These are phyloP conservation scores for Ephestia elutella DNA, from an alignment of 1,140 invertebrate genomes.

Conservation along the genomic window DNA sequence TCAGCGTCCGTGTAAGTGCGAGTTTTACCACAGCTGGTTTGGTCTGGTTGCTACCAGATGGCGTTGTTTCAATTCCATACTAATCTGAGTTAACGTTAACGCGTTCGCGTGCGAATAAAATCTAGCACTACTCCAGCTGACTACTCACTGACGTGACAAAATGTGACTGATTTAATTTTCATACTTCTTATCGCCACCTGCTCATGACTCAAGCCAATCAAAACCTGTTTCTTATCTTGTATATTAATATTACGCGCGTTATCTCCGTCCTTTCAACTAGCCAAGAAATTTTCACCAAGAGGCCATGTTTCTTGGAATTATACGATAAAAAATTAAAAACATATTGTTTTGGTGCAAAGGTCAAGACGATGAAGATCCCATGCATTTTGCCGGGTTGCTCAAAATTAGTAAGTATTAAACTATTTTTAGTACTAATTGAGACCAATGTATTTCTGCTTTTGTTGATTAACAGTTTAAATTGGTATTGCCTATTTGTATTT, in stretches of 20 bases:
- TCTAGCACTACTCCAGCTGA: too few relatives aligned
- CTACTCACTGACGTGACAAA: too few relatives aligned
- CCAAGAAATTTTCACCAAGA: neutral
- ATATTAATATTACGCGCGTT: conserved; percentile 8
- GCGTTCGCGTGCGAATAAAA: too few relatives aligned
- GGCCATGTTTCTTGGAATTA: neutral
- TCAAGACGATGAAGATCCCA: conserved; percentile 38
- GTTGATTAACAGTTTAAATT: neutral
- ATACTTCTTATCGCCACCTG: neutral
- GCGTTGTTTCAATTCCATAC: too few relatives aligned
- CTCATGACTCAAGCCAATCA: neutral
- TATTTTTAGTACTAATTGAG: conserved; percentile 3
- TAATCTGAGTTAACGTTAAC: too few relatives aligned
- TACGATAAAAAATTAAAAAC: conserved; percentile 1
- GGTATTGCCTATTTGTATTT: neutral
- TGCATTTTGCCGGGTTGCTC: conserved; percentile 48
- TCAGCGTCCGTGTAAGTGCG: too few relatives aligned
- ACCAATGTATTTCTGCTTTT: neutral
- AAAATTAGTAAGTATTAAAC: conserved; percentile 35
- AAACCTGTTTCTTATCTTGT: conserved; percentile 3
- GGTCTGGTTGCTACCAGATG: too few relatives aligned
- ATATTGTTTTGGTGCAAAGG: neutral
- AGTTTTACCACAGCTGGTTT: too few relatives aligned
- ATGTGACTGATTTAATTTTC: too few relatives aligned
- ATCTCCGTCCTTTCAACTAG: neutral